Base-by-base conservation (phyloP, 2,797 vertebrate species). In the Poeciliopsis gracilis region DNA sequence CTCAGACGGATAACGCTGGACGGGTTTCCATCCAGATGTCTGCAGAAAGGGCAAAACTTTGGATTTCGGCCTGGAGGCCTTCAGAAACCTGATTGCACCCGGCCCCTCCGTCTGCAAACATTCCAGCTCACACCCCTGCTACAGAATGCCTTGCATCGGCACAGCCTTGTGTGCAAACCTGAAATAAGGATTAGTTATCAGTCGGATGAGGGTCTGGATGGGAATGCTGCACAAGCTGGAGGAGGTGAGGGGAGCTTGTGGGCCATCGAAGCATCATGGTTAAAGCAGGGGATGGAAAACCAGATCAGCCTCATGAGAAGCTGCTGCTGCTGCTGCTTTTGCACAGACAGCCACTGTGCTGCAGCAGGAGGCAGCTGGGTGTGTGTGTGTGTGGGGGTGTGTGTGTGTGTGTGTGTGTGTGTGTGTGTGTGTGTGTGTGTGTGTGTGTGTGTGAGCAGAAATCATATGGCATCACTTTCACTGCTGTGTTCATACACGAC, bases 291-390 rank as follows among this genome's bases (percentile, higher is more conserved):
- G 75, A 86, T 5, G 55, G 63, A 87, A 88, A 90, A 89, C 25
- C 84, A 83, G 77, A 81, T 86, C 78, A 87, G 77, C 71, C 78
- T 36, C 18, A 83, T 55, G 80, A 83, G 85, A 86, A 84, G 78
- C 86, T 83, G 47, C 16, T 7, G 45, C 11, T 11, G 43, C 80
- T 77, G 80, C 84, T 69, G 79, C 83, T 85, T 74, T 67, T n/a
- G 82, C 87, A 92, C 87, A 92, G 86, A 86, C 77, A 10, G 59
- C 81, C 83, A 83, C 89, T 93, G 91, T 92, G 83, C 63, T 78
- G 76, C 71, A 83, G 75, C 55, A 63, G 67, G 51, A 85, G 84
- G 75, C 82, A 87, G 88, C 83, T 85, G 86, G 77, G 79, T 79
- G 83, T 15, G 71, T 77, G 80, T 80, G 78, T 61, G 51, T 47